phyloP scores from a whole-genome alignment of 64 coral and sea anemone species.

The Pachyseris speciosa region DNA sequence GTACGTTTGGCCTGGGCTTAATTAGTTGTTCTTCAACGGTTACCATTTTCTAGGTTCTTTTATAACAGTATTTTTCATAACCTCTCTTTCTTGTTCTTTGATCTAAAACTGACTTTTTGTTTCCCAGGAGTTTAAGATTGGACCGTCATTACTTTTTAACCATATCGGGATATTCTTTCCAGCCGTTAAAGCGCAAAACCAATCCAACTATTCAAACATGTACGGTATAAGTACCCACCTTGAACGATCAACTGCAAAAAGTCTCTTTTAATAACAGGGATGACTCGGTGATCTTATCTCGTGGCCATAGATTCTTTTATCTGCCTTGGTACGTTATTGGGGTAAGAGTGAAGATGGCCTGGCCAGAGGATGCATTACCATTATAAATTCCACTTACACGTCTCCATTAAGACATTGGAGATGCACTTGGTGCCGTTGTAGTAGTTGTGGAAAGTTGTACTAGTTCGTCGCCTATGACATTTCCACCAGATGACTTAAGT shows the following conservation, averaged over 20 bases:
- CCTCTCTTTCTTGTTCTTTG: too few relatives aligned
- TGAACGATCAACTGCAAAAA: background rate
- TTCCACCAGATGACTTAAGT: background rate
- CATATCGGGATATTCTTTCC: too few relatives aligned
- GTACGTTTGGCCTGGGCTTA: too few relatives aligned
- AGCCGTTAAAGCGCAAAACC: too few relatives aligned
- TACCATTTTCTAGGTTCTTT: too few relatives aligned
- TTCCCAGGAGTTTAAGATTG: too few relatives aligned
- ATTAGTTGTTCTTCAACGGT: too few relatives aligned
- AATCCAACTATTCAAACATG: too few relatives aligned
- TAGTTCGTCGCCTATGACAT: background rate
- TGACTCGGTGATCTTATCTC: background rate
- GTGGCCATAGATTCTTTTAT: background rate
- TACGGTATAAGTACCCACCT: too few relatives aligned
- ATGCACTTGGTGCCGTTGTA: background rate
- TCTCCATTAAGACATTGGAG: background rate
- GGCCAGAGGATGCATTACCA: background rate
- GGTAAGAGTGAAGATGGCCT: background rate
- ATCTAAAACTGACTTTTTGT: too few relatives aligned
- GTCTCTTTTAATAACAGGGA: background rate
- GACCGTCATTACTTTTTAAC: too few relatives aligned
- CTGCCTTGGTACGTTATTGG: background rate
- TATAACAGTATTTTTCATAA: too few relatives aligned
- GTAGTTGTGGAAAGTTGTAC: background rate
- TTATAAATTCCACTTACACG: background rate